These are phyloP conservation scores for Drosophila sordidula DNA, from an alignment of 2,888 invertebrate genomes.

Conservation along the genomic window DNA sequence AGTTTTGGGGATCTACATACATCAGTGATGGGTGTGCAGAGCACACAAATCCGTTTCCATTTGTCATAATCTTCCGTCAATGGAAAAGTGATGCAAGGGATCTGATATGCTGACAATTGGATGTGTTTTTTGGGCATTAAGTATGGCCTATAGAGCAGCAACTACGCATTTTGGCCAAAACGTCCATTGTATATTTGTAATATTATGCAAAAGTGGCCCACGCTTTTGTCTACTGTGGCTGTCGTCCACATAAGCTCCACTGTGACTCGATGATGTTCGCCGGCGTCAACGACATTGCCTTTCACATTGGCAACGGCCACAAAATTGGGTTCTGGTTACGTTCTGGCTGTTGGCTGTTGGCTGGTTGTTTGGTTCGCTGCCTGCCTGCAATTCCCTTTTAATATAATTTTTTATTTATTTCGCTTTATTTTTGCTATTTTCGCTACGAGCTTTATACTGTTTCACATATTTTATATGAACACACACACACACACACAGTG, in stretches of 20 bases:
- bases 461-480: slow-evolving; percentile 51
- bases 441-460: slow-evolving; percentile 41
- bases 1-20: slow-evolving; percentile 7
- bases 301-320: slow-evolving; percentile 56
- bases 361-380: slow-evolving; percentile 8
- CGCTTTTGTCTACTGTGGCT: slow-evolving; percentile 33
- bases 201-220: slow-evolving; percentile 57
- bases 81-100: slow-evolving; percentile 25
- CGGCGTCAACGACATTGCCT: slow-evolving; percentile 42
- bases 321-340: slow-evolving; percentile 67
- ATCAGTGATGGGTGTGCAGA: background rate
- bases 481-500: slow-evolving; percentile 14
- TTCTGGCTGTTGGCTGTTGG: slow-evolving; percentile 7
- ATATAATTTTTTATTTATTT: slow-evolving; percentile 33
- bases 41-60: slow-evolving; percentile 27
- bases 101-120: slow-evolving; percentile 34
- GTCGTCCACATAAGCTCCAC: slow-evolving; percentile 36
- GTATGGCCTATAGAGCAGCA: slow-evolving; percentile 16
- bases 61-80: slow-evolving; percentile 45
- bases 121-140: background rate
- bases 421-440: slow-evolving; percentile 29
- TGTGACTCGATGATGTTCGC: slow-evolving; percentile 35
- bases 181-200: slow-evolving; percentile 49
- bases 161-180: slow-evolving; percentile 29
- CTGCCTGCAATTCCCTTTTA: slow-evolving; percentile 55